Evolutionary conservation across 2,797 vertebrate species (phyloP).

Genomic region (Parotocinclus haroldoi): DNA sequence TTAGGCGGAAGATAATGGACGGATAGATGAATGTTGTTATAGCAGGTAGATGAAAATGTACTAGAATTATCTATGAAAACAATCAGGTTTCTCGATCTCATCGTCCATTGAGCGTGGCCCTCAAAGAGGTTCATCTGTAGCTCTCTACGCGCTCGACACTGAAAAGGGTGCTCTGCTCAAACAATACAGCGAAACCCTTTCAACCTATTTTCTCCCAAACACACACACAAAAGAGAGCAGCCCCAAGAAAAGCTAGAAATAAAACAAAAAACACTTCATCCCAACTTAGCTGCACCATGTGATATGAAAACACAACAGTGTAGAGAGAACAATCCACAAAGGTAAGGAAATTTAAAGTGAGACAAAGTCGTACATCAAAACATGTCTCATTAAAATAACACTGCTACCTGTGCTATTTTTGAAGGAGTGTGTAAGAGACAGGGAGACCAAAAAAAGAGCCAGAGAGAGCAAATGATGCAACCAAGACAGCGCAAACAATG

Average conservation of each 20-base stretch:
- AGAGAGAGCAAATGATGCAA: background rate
- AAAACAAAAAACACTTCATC: background rate
- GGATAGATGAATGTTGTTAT: too few species aligned
- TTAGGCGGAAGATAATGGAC: too few species aligned
- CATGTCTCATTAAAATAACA: slow-evolving; percentile 1
- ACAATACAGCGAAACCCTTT: slow-evolving; percentile 14
- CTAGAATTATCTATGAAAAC: slow-evolving; percentile 25
- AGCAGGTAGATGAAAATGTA: slow-evolving; percentile 6
- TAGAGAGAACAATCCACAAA: background rate
- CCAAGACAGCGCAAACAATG: background rate
- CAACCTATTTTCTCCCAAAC: background rate
- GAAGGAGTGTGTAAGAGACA: background rate
- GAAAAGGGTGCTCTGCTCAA: slow-evolving; percentile 2
- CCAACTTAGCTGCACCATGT: background rate
- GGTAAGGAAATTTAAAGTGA: background rate
- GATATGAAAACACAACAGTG: background rate
- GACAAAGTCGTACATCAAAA: background rate
- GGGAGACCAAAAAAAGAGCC: background rate
- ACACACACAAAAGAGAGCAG: background rate
- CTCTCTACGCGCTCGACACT: slow-evolving; percentile 17
- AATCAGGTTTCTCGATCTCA: slow-evolving; percentile 6
- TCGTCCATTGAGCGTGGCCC: slow-evolving; percentile 17
- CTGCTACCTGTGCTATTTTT: background rate
- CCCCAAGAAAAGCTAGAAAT: background rate
- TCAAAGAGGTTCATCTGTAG: slow-evolving; percentile 14